Conservation (phyloP, 2,797 vertebrate species). For the Denticeps clupeoides region DNA sequence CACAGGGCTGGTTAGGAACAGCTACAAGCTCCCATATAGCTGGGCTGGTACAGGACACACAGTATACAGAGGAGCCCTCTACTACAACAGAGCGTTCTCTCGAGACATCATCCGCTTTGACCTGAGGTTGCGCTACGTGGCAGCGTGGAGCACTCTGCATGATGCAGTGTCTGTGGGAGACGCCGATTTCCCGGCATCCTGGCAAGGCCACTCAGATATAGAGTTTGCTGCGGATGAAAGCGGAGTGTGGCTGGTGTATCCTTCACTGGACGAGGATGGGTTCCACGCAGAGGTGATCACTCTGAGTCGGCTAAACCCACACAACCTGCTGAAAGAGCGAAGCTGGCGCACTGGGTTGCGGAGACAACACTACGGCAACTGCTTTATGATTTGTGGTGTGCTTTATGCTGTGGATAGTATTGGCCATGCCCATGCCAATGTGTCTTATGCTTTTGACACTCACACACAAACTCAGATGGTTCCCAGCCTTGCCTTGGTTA, state of each 20-base stretch:
- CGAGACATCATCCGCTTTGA: constrained; percentile 86
- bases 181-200: constrained; percentile 60
- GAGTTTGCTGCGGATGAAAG: constrained; percentile 88
- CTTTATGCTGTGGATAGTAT: constrained; percentile 82
- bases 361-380: constrained; percentile 76
- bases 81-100: constrained; percentile 88
- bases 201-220: constrained; percentile 69
- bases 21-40: constrained; percentile 89
- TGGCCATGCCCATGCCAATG: constrained; percentile 71
- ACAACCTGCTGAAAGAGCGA: constrained; percentile 74
- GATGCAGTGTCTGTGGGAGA: constrained; percentile 72
- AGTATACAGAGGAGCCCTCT: constrained; percentile 79
- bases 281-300: constrained; percentile 84
- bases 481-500: constrained; percentile 77
- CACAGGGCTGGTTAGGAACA: constrained; percentile 78
- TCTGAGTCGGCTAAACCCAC: constrained; percentile 71
- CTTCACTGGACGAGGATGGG: constrained; percentile 77
- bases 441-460: constrained; percentile 89
- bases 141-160: constrained; percentile 81
- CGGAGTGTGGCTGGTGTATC: constrained; percentile 86
- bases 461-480: constrained; percentile 91
- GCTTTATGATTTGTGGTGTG: constrained; percentile 87
- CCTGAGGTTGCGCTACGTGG: constrained; percentile 75
- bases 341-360: constrained; percentile 82
- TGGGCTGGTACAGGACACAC: constrained; percentile 88